Conservation (phyloP, 1,140 invertebrate genomes). For the Bombus sibiricus region DNA sequence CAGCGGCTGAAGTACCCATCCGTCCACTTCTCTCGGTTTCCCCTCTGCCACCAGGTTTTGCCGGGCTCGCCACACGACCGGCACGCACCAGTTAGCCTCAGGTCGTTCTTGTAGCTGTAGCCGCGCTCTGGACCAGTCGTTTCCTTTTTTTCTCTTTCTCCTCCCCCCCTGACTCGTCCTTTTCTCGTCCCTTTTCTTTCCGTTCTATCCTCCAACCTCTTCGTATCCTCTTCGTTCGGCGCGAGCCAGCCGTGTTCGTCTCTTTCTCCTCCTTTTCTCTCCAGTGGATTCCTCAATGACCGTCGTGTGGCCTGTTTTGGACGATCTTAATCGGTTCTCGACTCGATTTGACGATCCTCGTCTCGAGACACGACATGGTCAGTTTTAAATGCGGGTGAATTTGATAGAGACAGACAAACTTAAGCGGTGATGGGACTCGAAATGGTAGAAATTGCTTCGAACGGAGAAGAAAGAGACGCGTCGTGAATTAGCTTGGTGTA, state of each 20-base stretch:
- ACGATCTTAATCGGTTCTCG: conserved; percentile 1
- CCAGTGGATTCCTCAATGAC: conserved; percentile 8
- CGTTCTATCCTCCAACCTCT: background rate
- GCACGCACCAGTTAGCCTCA: conserved; percentile 66
- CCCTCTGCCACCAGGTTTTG: conserved; percentile 47
- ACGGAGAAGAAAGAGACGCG: no score
- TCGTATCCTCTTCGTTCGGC: background rate
- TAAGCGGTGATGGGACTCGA: background rate
- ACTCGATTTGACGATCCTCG: background rate
- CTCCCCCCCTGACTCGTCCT: background rate
- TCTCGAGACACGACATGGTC: background rate
- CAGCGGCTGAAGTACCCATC: conserved; percentile 59
- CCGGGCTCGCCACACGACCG: conserved; percentile 62
- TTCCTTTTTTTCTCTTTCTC: background rate
- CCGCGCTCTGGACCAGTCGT: conserved; percentile 57
- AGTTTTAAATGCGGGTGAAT: background rate
- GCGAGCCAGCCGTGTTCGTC: background rate
- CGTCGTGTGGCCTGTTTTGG: conserved; percentile 5
- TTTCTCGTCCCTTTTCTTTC: background rate
- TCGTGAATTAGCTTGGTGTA: no score
- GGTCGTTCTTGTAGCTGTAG: conserved; percentile 50
- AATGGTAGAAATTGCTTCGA: no score
- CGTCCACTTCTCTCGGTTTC: conserved; percentile 55
- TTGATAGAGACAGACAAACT: no score
- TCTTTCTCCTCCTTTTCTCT: background rate